Evolutionary conservation across 2,888 invertebrate genomes (phyloP), one percentile per base, ranked within the genome.

Genomic region (Drymonia ruficornis): DNA sequence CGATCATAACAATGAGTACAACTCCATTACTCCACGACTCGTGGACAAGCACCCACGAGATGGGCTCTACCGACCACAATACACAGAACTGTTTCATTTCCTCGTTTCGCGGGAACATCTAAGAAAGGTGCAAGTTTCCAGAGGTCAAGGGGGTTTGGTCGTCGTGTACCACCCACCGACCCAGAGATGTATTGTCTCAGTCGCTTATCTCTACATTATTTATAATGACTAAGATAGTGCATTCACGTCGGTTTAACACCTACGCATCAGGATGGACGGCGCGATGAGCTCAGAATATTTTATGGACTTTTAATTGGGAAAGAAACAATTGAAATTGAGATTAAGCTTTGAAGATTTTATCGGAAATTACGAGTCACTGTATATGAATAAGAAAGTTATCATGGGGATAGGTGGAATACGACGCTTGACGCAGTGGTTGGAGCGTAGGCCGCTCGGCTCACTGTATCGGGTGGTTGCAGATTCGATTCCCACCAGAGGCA

Each of bases 121-220:
- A 18, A 16, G 49, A 40, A 61, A 34, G n/a, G 40, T 43, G 29
- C 47, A 40, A 49, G 53, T 49, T 50, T 43, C 19, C 12, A 51
- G 28, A 53, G 72, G 65, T 75, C 76, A 59, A 43, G 45, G 56
- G 57, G 47, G 18, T 61, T 38, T 80, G 83, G 83, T 65, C 52
- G 63, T 55, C 52, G 54, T 52, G 55, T 59, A 60, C 77, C 80
- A 72, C 86, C 87, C 83, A 86, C 85, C 62, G 59, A 52, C 62
- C 78, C 76, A 76, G 75, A 73, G 72, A 83, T 84, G 87, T 83
- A 87, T 89, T 89, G 89, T 89, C 84, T 88, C 74, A 72, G 67
- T 66, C 59, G 77, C 82, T 86, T 86, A 87, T 87, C 88, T 84
- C 72, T 69, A 82, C 83, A 87, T 89, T 88, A 89, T 84, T 89